Evolutionary conservation across 2,797 vertebrate genomes (phyloP).

Genomic region (Phylloscopus collybita): DNA sequence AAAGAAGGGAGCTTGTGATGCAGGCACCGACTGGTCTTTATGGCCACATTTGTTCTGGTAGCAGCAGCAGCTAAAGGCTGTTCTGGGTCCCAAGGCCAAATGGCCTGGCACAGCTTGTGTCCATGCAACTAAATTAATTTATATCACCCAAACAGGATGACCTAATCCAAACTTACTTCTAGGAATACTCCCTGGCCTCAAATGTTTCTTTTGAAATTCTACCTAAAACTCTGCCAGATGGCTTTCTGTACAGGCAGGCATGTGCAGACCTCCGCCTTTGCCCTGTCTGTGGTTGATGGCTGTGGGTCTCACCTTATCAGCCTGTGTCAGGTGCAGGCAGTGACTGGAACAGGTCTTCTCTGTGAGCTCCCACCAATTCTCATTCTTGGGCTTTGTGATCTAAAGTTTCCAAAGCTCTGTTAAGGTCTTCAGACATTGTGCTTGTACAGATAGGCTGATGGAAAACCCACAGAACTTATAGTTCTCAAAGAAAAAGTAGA

Average conservation of each 20-base stretch:
- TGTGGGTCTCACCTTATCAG: neutral
- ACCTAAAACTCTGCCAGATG: neutral
- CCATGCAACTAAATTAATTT: neutral
- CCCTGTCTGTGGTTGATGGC: neutral
- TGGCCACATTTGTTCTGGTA: neutral
- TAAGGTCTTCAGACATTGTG: neutral
- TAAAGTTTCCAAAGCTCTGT: neutral
- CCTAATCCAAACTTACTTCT: neutral
- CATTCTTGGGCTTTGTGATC: neutral
- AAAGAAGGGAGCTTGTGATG: neutral
- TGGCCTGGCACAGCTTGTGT: neutral
- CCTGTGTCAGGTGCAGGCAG: neutral
- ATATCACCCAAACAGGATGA: neutral
- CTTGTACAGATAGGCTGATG: neutral
- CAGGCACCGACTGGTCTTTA: neutral
- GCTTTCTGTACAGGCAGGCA: too few relatives aligned
- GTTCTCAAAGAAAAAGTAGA: neutral
- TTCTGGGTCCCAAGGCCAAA: neutral
- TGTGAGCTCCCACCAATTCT: neutral
- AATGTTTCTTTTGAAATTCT: neutral
- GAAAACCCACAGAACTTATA: neutral
- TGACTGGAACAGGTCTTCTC: neutral
- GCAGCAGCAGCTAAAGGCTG: neutral
- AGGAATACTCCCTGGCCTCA: neutral
- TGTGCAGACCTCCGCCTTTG: neutral